A percentile compares a stretch with the other conserved stretches of the same genome.
phyloP scores from a whole-genome alignment of 1,140 invertebrate genomes.

The Dreissena polymorpha region DNA sequence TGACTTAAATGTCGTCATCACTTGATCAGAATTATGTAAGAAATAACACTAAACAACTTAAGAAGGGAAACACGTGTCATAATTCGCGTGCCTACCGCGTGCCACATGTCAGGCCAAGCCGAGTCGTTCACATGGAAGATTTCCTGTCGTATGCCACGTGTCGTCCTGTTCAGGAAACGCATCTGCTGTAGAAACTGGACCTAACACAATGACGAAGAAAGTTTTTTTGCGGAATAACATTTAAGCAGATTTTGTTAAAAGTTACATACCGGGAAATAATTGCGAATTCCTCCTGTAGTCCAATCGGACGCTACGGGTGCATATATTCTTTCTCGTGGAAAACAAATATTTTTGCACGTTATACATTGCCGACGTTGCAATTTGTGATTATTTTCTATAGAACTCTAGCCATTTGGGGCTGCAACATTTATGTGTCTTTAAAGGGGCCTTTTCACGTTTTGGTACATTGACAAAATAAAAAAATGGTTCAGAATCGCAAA shows the following conservation, averaged over 20 bases:
- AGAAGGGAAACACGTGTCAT: not conserved
- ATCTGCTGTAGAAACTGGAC: not conserved
- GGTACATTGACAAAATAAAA: too few species aligned
- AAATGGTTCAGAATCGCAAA: too few species aligned
- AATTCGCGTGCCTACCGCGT: slow-evolving; percentile 5
- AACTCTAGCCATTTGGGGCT: too few species aligned
- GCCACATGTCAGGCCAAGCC: slow-evolving; percentile 31
- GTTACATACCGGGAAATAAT: not conserved
- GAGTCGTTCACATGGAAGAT: not conserved
- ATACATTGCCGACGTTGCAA: not conserved
- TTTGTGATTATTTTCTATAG: not conserved
- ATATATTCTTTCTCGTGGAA: not conserved
- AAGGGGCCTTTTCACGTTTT: too few species aligned
- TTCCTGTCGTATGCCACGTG: not conserved
- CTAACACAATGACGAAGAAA: not conserved
- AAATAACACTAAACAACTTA: not conserved
- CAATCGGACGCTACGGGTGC: not conserved
- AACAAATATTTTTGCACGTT: not conserved
- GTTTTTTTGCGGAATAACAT: not conserved
- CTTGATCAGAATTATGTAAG: not conserved
- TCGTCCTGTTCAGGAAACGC: not conserved
- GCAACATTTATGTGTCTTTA: too few species aligned
- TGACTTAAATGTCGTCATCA: not conserved
- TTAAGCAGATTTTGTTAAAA: not conserved
- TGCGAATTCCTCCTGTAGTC: not conserved